Evolutionary conservation across 2,113 vertebrate species (phyloP).

Genomic region (Dasypus novemcinctus): DNA sequence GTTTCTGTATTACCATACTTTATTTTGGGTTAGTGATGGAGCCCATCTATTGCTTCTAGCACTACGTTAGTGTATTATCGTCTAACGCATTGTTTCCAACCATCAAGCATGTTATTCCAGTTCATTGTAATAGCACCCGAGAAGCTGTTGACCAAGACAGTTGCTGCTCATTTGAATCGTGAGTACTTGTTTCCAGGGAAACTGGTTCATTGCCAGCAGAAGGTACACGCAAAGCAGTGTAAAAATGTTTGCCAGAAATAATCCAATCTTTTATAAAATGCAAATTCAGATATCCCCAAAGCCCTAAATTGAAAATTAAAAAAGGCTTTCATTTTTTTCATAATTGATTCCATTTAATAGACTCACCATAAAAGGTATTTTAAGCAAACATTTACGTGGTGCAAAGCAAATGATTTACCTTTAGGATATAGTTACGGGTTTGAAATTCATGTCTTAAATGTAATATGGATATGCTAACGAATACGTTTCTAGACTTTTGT

Average conservation of each 20-base stretch:
- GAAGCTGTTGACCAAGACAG: constrained; percentile 56
- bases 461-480: not conserved
- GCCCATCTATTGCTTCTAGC: not conserved
- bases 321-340: not conserved
- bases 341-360: not conserved
- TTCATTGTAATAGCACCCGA: constrained; percentile 57
- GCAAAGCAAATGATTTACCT: not conserved
- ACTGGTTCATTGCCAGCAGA: constrained; percentile 68
- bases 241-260: constrained; percentile 64
- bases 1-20: not conserved
- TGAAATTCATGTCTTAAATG: not conserved
- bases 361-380: not conserved
- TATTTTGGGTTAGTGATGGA: not conserved
- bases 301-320: not conserved
- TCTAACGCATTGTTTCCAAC: not conserved
- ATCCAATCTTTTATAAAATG: constrained; percentile 50
- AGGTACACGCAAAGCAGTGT: constrained; percentile 65
- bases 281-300: not conserved
- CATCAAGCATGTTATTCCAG: not conserved
- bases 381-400: not conserved
- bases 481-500: not conserved
- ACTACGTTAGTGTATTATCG: not conserved
- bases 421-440: not conserved
- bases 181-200: constrained; percentile 80
- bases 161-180: constrained; percentile 73